Conservation (phyloP, 1,140 invertebrate species). For the Euura lappo region DNA sequence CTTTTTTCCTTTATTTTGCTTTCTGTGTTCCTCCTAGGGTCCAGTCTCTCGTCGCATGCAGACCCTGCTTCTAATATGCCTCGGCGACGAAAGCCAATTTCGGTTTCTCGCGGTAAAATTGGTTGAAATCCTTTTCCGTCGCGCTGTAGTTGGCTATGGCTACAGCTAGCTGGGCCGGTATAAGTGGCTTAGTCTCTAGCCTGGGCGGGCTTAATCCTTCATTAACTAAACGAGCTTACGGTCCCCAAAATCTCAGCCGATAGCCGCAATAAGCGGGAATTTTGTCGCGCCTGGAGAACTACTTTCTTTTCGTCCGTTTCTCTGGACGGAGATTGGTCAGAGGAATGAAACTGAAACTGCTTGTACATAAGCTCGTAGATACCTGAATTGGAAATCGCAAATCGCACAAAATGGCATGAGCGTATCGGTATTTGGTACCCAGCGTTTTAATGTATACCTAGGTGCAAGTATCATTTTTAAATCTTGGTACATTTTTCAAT, state of each 20-base stretch:
- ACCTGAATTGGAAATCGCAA: background rate
- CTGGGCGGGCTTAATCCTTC: background rate
- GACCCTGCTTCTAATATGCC: background rate
- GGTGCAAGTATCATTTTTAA: too few relatives aligned
- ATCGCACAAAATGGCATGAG: too few relatives aligned
- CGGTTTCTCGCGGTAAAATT: background rate
- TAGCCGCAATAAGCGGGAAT: background rate
- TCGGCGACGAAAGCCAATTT: background rate
- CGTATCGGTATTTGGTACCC: too few relatives aligned
- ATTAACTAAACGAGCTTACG: conserved; percentile 9
- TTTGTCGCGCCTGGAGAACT: background rate
- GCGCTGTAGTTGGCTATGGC: background rate
- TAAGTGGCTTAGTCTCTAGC: conserved; percentile 10
- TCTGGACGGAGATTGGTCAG: background rate
- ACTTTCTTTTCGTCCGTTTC: background rate
- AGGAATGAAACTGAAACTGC: background rate
- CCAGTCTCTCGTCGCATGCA: background rate
- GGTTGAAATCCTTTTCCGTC: background rate
- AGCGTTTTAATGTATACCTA: too few relatives aligned
- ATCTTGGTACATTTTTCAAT: too few relatives aligned
- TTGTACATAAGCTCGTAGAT: background rate
- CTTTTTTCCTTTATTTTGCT: background rate
- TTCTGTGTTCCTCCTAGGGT: background rate
- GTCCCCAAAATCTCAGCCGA: background rate
- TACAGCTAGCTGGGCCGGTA: background rate